phyloP scores from a whole-genome alignment of 2,888 invertebrate species.

The Sympetrum striolatum region DNA sequence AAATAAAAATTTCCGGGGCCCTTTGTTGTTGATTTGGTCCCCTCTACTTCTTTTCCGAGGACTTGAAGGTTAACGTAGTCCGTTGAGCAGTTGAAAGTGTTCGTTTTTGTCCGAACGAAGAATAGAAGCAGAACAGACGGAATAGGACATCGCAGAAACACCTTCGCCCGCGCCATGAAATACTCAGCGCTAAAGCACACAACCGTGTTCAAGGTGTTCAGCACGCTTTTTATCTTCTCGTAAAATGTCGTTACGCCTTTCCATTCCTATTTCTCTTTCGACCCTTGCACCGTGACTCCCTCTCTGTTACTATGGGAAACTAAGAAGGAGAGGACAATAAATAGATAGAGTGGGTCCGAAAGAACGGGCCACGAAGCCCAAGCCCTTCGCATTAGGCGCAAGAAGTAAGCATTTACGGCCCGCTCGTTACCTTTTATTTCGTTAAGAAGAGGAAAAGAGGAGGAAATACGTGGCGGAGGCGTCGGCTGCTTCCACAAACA shows the following conservation, averaged over 20 bases:
- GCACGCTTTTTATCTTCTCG: constrained; percentile 16
- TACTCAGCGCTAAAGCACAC: neutral
- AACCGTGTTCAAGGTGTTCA: neutral
- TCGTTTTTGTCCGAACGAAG: neutral
- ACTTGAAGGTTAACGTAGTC: no score
- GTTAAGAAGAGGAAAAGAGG: neutral
- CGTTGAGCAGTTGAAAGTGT: no score
- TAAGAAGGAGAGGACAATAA: neutral
- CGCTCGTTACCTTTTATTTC: constrained; percentile 28
- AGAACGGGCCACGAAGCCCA: neutral
- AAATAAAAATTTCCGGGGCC: no score
- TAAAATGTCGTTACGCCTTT: neutral
- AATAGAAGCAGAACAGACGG: neutral
- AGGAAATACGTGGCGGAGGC: neutral
- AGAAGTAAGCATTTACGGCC: constrained; percentile 25
- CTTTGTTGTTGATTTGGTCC: no score
- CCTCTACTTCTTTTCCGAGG: no score
- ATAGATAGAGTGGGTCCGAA: no score
- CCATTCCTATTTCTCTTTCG: neutral
- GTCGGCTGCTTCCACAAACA: neutral
- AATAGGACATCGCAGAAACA: neutral
- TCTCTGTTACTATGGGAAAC: neutral
- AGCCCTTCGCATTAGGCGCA: neutral
- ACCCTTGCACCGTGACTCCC: neutral
- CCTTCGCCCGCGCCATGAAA: neutral